Evolutionary conservation across 2,888 invertebrate genomes (phyloP).

Genomic region (Cryptocephalus primarius): DNA sequence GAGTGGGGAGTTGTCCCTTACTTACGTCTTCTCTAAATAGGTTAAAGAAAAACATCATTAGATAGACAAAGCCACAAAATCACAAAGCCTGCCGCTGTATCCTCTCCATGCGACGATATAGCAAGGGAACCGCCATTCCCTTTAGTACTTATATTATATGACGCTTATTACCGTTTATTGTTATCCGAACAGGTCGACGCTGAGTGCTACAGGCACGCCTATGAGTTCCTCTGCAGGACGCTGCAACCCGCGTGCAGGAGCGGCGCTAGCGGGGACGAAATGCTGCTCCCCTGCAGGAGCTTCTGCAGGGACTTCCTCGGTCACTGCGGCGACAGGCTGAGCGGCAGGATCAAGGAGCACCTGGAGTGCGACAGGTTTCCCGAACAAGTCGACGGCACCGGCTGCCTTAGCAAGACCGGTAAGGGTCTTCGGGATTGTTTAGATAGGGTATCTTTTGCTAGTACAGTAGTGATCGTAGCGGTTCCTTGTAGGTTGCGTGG

Average conservation of each 20-base stretch:
- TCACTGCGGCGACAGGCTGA: constrained; percentile 68
- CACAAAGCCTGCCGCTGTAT: too few relatives aligned
- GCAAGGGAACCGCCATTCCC: too few relatives aligned
- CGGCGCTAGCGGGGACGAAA: constrained; percentile 39
- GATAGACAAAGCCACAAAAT: too few relatives aligned
- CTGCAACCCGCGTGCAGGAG: constrained; percentile 66
- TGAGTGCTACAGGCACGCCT: constrained; percentile 79
- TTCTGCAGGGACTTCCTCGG: constrained; percentile 78
- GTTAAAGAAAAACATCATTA: too few relatives aligned
- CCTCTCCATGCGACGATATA: too few relatives aligned
- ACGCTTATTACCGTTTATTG: too few relatives aligned
- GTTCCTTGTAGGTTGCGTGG: constrained; percentile 53
- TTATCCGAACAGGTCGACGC: too few relatives aligned
- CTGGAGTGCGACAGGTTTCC: constrained; percentile 73
- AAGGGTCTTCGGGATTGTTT: constrained; percentile 5
- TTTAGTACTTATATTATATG: too few relatives aligned
- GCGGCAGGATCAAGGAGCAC: constrained; percentile 56
- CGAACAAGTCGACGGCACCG: constrained; percentile 62
- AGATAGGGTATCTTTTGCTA: background rate
- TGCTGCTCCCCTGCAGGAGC: constrained; percentile 65
- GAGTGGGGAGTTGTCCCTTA: constrained; percentile 4
- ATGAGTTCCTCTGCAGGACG: constrained; percentile 80
- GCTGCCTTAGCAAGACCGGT: constrained; percentile 71
- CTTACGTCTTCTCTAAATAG: too few relatives aligned
- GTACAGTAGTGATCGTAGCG: background rate